These are phyloP conservation scores for Premnoplex brunnescens DNA, from an alignment of 2,797 vertebrate species.

Conservation along the genomic window DNA sequence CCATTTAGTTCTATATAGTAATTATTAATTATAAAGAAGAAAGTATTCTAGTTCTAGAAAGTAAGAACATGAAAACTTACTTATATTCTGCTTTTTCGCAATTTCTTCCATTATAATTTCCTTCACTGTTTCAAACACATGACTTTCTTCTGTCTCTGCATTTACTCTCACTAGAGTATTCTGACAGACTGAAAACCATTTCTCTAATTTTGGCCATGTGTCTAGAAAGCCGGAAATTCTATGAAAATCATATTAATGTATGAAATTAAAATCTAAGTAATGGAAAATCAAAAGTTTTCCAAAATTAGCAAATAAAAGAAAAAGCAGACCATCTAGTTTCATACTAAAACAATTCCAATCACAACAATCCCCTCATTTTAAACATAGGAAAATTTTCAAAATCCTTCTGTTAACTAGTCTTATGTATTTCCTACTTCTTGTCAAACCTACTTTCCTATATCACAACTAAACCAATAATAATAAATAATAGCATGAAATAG, in stretches of 20 bases:
- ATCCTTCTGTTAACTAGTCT: neutral
- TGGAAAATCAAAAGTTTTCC: neutral
- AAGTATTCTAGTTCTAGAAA: neutral
- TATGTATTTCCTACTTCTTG: neutral
- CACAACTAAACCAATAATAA: neutral
- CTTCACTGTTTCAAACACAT: slow-evolving; percentile 79
- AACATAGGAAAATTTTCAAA: neutral
- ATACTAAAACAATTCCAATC: neutral
- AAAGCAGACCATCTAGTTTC: neutral
- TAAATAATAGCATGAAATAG: neutral
- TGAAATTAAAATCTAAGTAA: neutral
- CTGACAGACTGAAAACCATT: slow-evolving; percentile 84
- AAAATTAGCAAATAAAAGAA: neutral
- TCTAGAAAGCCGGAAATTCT: slow-evolving; percentile 87
- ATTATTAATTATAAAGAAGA: neutral
- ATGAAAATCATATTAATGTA: slow-evolving; percentile 2
- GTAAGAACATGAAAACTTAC: slow-evolving; percentile 68
- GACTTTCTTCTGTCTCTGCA: slow-evolving; percentile 79
- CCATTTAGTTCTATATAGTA: neutral
- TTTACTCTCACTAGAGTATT: slow-evolving; percentile 83
- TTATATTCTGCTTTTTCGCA: slow-evolving; percentile 72
- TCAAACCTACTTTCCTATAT: neutral
- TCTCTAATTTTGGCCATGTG: slow-evolving; percentile 84
- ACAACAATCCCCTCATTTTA: neutral
- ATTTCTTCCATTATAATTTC: slow-evolving; percentile 74